phyloP scores from a whole-genome alignment of 2,888 invertebrate species.

The Melanchra persicariae region DNA sequence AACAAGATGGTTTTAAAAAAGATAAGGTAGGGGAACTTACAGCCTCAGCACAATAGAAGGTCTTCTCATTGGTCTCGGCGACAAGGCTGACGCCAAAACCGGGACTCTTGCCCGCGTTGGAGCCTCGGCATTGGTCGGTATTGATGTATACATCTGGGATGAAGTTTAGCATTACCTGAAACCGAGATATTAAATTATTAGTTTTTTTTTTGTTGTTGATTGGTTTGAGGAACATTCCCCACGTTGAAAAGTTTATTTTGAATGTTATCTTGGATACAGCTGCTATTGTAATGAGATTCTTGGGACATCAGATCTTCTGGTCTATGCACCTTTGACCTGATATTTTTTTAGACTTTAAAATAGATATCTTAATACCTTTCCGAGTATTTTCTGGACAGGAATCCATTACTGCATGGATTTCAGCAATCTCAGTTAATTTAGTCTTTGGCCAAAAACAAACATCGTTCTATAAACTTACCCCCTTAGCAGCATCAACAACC shows the following conservation, averaged over 20 bases:
- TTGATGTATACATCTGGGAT: constrained; percentile 98
- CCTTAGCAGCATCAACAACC: constrained; percentile 98
- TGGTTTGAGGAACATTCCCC: no score
- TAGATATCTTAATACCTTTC: no score
- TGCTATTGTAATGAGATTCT: not conserved
- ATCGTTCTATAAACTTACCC: constrained; percentile 79
- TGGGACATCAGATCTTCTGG: not conserved
- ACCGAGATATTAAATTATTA: not conserved
- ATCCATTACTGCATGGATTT: not conserved
- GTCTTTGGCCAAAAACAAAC: not conserved
- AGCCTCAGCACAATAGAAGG: constrained; percentile 92
- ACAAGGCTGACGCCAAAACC: constrained; percentile 97
- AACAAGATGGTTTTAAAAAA: no score
- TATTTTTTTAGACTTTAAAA: no score
- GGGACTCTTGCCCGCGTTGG: constrained; percentile 96
- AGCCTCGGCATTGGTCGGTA: constrained; percentile 97
- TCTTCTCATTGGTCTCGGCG: constrained; percentile 97
- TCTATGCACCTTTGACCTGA: no score
- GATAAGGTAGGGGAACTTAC: constrained; percentile 74
- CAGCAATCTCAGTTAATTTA: not conserved
- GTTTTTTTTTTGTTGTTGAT: no score
- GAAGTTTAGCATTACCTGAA: constrained; percentile 95
- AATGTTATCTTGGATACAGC: no score
- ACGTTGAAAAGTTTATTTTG: no score
- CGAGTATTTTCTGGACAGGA: no score